Evolutionary conservation across 2,113 vertebrate genomes (phyloP).

Genomic region (Myotis yumanensis): DNA sequence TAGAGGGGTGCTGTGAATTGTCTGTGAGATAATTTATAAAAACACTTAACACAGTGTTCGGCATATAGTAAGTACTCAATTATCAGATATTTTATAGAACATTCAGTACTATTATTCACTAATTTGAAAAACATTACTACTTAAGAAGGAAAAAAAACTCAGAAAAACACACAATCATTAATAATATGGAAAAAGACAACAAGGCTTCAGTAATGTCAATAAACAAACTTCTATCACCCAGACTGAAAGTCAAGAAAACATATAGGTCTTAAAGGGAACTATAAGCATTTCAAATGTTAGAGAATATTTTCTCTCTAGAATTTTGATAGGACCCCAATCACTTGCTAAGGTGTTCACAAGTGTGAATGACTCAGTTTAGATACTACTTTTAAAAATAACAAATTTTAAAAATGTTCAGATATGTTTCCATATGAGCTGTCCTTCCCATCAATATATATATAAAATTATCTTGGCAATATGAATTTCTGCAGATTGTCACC

Average conservation of each 20-base stretch:
- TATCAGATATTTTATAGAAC: constrained; percentile 45
- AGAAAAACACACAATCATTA: constrained; percentile 30
- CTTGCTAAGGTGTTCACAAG: not conserved
- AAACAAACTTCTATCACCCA: constrained; percentile 27
- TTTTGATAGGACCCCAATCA: constrained; percentile 2
- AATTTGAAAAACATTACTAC: constrained; percentile 43
- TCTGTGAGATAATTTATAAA: not conserved
- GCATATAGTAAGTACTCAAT: constrained; percentile 1
- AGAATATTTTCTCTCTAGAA: constrained; percentile 42
- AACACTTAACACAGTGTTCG: constrained; percentile 43
- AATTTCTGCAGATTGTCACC: constrained; percentile 48
- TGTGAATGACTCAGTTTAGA: constrained; percentile 45
- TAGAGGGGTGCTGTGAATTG: not conserved
- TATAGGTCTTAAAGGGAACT: constrained; percentile 15
- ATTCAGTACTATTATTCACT: constrained; percentile 37
- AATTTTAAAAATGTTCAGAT: constrained; percentile 43
- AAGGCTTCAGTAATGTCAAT: constrained; percentile 53
- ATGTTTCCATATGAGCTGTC: not conserved
- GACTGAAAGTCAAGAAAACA: constrained; percentile 50
- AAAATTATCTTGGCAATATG: constrained; percentile 50
- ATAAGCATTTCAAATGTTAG: constrained; percentile 18
- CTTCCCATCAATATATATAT: not conserved
- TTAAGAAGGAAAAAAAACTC: constrained; percentile 46
- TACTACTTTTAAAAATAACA: constrained; percentile 47
- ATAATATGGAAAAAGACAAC: constrained; percentile 28